These are phyloP conservation scores for Alfaro cultratus DNA, from an alignment of 2,797 vertebrate genomes.

Conservation along the genomic window DNA sequence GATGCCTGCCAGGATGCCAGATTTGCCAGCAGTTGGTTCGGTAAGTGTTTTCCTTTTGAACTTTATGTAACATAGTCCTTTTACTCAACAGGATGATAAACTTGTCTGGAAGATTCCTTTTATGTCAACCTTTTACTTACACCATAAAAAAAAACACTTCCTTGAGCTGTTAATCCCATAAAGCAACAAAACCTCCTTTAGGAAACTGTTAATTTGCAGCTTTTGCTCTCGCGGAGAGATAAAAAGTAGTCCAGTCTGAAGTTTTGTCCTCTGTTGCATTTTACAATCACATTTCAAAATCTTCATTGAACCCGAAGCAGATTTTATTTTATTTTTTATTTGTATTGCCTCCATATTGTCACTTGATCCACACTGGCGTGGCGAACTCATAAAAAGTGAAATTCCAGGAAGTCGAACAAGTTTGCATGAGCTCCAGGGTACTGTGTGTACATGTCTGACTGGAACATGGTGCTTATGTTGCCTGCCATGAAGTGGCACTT, in stretches of 20 bases:
- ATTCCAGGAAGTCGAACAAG: neutral
- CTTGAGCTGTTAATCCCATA: conserved; percentile 27
- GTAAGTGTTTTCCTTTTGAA: conserved; percentile 76
- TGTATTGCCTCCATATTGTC: neutral
- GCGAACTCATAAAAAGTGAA: neutral
- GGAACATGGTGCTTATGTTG: neutral
- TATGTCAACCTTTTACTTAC: conserved; percentile 13
- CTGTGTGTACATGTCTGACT: neutral
- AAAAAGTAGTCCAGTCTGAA: neutral
- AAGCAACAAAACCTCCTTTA: conserved; percentile 27
- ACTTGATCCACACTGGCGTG: neutral
- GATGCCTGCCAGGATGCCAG: conserved; percentile 99
- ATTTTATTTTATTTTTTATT: neutral
- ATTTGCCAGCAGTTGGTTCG: conserved; percentile 99
- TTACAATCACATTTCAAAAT: neutral
- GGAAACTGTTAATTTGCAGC: conserved; percentile 60
- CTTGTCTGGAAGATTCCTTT: neutral
- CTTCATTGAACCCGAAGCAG: neutral
- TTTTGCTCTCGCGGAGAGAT: conserved; percentile 23
- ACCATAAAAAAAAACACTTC: conserved; percentile 19
- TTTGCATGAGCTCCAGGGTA: neutral
- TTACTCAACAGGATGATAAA: conserved; percentile 24
- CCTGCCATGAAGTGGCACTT: neutral
- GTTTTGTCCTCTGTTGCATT: neutral
- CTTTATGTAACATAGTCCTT: conserved; percentile 16